phyloP scores from a whole-genome alignment of 64 coral and sea anemone species.

The Hydrozoanthus tunicans region DNA sequence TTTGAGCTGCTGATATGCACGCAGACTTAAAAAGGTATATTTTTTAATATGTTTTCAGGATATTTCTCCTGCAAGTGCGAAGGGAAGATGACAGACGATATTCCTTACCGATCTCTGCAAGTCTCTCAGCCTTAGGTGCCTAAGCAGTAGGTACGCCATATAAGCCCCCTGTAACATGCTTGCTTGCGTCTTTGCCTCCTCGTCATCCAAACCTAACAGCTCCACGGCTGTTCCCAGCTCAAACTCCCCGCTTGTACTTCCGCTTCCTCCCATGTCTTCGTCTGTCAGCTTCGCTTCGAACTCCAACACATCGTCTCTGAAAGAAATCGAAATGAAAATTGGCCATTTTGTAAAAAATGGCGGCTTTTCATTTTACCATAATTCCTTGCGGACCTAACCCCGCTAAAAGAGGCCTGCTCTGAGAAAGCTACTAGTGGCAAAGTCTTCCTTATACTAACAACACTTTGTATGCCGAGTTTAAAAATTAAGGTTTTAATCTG shows the following conservation, averaged over 20 bases:
- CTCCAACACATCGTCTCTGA: conserved; percentile 87
- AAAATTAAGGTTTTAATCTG: too few relatives aligned
- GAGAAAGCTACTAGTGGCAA: too few relatives aligned
- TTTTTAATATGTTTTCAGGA: too few relatives aligned
- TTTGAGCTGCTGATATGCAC: too few relatives aligned
- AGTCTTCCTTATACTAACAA: too few relatives aligned
- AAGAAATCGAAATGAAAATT: neutral
- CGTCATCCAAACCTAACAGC: conserved; percentile 86
- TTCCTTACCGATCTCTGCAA: conserved; percentile 91
- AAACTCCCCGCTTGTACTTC: conserved; percentile 68
- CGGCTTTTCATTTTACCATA: neutral
- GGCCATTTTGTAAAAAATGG: neutral
- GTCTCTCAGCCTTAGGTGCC: conserved; percentile 87
- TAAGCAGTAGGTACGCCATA: conserved; percentile 90
- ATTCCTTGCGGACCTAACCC: too few relatives aligned
- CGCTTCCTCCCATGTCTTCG: conserved; percentile 55
- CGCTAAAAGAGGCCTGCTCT: too few relatives aligned
- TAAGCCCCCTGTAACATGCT: conserved; percentile 88
- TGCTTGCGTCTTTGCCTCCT: conserved; percentile 73
- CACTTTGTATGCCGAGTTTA: too few relatives aligned
- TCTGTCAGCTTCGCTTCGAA: conserved; percentile 87
- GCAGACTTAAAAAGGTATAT: too few relatives aligned
- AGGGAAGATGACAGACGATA: too few relatives aligned
- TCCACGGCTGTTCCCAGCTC: conserved; percentile 90
- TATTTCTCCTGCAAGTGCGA: too few relatives aligned